phyloP scores from a whole-genome alignment of 2,888 invertebrate species.

The Noctua janthina region DNA sequence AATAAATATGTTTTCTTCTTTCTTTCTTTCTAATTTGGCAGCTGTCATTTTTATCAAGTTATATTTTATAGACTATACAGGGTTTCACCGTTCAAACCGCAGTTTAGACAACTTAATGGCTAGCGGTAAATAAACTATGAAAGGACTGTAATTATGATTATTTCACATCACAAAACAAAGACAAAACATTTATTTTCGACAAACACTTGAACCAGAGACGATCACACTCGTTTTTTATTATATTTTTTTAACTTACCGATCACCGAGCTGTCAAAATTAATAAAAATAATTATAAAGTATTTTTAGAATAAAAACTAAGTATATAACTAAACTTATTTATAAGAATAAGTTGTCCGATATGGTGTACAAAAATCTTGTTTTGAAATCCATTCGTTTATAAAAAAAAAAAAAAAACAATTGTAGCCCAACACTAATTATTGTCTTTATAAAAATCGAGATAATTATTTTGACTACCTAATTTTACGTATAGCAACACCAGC shows the following conservation, averaged over 20 bases:
- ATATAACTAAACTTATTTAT: neutral
- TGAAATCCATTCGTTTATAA: neutral
- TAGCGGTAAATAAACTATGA: neutral
- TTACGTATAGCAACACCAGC: neutral
- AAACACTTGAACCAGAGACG: constrained; percentile 27
- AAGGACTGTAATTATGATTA: constrained; percentile 4
- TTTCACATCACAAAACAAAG: constrained; percentile 40
- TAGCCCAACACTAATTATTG: too few relatives aligned
- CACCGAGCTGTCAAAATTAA: constrained; percentile 77
- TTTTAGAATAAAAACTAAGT: neutral
- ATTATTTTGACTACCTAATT: neutral
- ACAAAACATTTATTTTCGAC: constrained; percentile 37
- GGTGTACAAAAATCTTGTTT: neutral
- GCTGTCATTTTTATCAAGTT: neutral
- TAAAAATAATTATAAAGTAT: constrained; percentile 35
- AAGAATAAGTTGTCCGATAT: constrained; percentile 23
- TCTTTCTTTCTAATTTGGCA: neutral
- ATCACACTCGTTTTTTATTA: constrained; percentile 37
- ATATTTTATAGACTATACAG: neutral
- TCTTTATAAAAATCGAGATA: neutral
- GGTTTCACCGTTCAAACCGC: neutral
- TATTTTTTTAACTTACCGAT: constrained; percentile 76
- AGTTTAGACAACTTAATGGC: neutral
- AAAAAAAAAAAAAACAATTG: neutral
- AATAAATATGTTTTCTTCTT: too few relatives aligned